Conservation (phyloP, 2,888 invertebrate genomes). For the Odontomyia ornata region DNA sequence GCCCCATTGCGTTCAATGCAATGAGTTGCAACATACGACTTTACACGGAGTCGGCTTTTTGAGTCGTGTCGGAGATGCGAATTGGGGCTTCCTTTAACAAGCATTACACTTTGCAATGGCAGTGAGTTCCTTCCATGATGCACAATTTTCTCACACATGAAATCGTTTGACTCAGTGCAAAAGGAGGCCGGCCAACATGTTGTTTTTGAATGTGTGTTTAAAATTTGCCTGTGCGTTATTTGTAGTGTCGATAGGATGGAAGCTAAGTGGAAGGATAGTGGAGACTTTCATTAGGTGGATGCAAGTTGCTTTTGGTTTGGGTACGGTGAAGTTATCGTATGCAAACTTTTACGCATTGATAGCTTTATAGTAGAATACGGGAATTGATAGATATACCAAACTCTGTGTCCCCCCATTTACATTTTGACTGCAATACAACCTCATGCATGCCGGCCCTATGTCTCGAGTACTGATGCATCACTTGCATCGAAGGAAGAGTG, state of each 20-base stretch:
- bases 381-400: neutral
- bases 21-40: neutral
- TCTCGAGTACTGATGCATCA: neutral
- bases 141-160: constrained; percentile 19
- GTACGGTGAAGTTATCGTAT: neutral
- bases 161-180: constrained; percentile 5
- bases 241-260: neutral
- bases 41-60: neutral
- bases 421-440: constrained; percentile 2
- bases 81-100: too few relatives aligned
- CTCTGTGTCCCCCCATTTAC: neutral
- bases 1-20: neutral
- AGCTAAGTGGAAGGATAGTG: neutral
- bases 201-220: constrained; percentile 9
- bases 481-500: neutral
- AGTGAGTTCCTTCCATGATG: constrained; percentile 6
- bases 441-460: neutral
- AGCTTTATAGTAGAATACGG: neutral
- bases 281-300: neutral
- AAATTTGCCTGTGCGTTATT: constrained; percentile 5
- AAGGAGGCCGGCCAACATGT: neutral
- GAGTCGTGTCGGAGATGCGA: too few relatives aligned
- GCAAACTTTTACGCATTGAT: constrained; percentile 6
- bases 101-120: neutral
- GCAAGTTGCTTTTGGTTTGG: neutral